These are phyloP conservation scores for Lophura swinhoii DNA, from an alignment of 2,797 vertebrate genomes.

Conservation along the genomic window DNA sequence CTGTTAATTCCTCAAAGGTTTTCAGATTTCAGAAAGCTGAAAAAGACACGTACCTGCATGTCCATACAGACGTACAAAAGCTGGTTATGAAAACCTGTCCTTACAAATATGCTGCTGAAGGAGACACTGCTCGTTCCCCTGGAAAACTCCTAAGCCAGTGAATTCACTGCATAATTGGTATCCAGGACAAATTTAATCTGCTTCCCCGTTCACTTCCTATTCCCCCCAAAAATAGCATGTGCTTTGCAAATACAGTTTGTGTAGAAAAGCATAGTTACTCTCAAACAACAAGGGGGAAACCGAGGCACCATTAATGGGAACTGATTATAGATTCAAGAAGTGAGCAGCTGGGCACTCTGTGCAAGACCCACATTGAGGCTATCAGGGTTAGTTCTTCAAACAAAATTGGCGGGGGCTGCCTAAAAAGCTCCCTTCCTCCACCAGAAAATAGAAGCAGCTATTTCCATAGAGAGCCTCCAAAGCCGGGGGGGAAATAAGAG, in stretches of 20 bases:
- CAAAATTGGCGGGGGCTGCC: not conserved
- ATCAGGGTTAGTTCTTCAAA: not conserved
- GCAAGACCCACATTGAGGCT: not conserved
- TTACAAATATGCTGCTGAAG: slow-evolving; percentile 36
- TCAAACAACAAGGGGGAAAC: not conserved
- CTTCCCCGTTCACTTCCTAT: not conserved
- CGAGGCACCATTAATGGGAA: slow-evolving; percentile 31
- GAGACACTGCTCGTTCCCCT: not conserved
- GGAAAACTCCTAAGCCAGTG: slow-evolving; percentile 12
- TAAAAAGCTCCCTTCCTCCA: slow-evolving; percentile 29
- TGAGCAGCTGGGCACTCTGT: not conserved
- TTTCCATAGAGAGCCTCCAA: not conserved
- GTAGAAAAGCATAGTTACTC: not conserved
- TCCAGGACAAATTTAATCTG: slow-evolving; percentile 38
- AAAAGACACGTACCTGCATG: not conserved
- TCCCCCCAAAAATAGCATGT: not conserved
- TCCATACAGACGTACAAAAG: not conserved
- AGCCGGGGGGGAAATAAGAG: slow-evolving; percentile 3
- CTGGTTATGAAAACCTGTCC: slow-evolving; percentile 15
- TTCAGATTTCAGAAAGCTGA: slow-evolving; percentile 10
- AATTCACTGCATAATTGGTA: not conserved
- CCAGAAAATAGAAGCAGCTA: not conserved
- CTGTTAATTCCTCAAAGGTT: slow-evolving; percentile 22
- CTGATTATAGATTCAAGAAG: slow-evolving; percentile 30
- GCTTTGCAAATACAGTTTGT: not conserved